These are phyloP conservation scores for Cichladusa arquata DNA, from an alignment of 2,113 vertebrate species.

Conservation along the genomic window DNA sequence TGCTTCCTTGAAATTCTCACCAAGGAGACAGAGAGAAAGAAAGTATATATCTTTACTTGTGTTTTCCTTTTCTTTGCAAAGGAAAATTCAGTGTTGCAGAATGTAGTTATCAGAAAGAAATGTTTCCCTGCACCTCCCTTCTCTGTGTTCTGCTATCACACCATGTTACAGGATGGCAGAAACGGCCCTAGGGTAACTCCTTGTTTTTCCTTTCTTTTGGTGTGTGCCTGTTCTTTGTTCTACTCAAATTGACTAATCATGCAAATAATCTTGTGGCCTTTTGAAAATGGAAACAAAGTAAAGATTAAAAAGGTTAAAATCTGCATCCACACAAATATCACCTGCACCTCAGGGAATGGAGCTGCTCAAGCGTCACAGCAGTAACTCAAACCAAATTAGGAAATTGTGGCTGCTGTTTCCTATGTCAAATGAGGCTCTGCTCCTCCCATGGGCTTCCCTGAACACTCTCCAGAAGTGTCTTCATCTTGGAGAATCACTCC, in stretches of 20 bases:
- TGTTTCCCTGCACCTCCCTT: neutral
- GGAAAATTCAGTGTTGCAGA: neutral
- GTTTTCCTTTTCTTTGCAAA: neutral
- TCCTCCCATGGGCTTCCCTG: neutral
- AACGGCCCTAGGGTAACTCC: neutral
- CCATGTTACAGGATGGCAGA: neutral
- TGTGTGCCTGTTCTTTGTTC: constrained; percentile 16
- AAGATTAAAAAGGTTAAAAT: constrained; percentile 70
- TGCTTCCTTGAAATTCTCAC: neutral
- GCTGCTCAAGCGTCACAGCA: neutral
- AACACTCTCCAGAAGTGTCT: neutral
- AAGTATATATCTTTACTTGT: neutral
- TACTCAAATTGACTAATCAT: constrained; percentile 33
- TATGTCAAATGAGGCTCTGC: neutral
- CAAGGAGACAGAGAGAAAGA: neutral
- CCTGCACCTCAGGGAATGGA: constrained; percentile 16
- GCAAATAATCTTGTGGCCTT: constrained; percentile 64
- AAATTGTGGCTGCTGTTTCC: neutral
- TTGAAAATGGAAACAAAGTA: constrained; percentile 59
- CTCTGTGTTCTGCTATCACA: neutral
- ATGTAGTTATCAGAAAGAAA: neutral
- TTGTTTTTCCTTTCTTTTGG: neutral
- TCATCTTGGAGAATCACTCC: neutral
- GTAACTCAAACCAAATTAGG: neutral
- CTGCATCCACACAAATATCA: constrained; percentile 56